phyloP scores from a whole-genome alignment of 35 echinoderm and acorn worm species.

The Diadema setosum region DNA sequence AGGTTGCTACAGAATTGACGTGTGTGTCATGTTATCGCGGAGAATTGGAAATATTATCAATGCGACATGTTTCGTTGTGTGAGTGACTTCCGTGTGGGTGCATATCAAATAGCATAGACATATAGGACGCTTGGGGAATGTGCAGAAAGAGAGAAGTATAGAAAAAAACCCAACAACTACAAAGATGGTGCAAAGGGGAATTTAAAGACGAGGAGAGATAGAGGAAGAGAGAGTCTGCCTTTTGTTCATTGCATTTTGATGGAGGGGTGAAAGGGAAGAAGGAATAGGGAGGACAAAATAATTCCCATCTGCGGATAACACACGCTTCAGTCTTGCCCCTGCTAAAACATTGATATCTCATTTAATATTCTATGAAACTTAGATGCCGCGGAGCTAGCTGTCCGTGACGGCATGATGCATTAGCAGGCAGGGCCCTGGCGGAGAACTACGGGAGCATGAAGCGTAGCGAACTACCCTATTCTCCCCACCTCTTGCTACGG shows the following conservation, averaged over 20 bases:
- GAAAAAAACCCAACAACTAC: no score
- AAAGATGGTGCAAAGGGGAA: no score
- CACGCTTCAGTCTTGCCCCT: conserved; percentile 13
- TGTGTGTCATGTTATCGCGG: no score
- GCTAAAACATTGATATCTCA: conserved; percentile 98
- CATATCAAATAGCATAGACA: no score
- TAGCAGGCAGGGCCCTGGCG: background rate
- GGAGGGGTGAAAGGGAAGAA: background rate
- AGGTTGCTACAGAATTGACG: no score
- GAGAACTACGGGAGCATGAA: conserved; percentile 2
- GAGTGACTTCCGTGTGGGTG: no score
- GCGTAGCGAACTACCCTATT: background rate
- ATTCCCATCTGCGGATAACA: conserved; percentile 22
- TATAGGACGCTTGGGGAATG: no score
- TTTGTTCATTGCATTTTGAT: conserved; percentile 3
- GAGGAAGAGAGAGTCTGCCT: background rate
- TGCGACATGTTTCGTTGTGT: no score
- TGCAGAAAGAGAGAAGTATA: no score
- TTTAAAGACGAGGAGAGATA: background rate
- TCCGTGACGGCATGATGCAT: background rate
- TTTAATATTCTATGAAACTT: conserved; percentile 99
- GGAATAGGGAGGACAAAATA: conserved; percentile 4
- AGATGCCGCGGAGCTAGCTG: conserved; percentile 34
- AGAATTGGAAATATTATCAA: no score
- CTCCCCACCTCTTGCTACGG: background rate